These are phyloP conservation scores for Bembecia ichneumoniformis DNA, from an alignment of 2,888 invertebrate genomes.

Conservation along the genomic window DNA sequence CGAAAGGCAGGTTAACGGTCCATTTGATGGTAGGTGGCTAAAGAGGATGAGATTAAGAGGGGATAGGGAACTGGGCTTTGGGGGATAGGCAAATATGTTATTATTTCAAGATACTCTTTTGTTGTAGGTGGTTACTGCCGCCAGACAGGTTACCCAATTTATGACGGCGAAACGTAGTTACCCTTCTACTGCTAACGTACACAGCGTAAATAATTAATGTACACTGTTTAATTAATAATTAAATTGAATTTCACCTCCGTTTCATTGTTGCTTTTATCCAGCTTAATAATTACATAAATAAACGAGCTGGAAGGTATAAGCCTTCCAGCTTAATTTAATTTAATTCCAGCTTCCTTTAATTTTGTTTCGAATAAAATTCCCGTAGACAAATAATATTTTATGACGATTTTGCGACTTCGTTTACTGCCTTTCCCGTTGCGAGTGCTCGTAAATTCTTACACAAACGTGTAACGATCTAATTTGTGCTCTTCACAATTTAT, in stretches of 20 bases:
- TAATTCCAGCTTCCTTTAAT: background rate
- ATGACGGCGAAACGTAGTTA: too few relatives aligned
- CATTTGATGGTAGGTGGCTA: too few relatives aligned
- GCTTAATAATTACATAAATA: background rate
- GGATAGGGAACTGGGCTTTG: too few relatives aligned
- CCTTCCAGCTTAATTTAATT: background rate
- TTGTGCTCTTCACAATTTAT: constrained; percentile 8
- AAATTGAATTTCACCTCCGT: background rate
- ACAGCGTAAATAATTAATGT: too few relatives aligned
- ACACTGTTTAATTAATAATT: background rate
- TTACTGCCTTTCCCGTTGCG: constrained; percentile 12
- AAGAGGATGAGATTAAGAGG: too few relatives aligned
- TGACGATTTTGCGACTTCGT: constrained; percentile 13
- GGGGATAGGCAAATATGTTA: too few relatives aligned
- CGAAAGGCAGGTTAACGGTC: too few relatives aligned
- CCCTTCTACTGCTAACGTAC: too few relatives aligned
- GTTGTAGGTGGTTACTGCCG: too few relatives aligned
- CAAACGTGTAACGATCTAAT: constrained; percentile 10
- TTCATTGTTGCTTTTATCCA: background rate
- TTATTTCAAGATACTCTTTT: too few relatives aligned
- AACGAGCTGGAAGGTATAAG: background rate
- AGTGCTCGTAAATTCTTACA: constrained; percentile 11
- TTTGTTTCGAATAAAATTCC: constrained; percentile 7
- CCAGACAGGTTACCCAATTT: too few relatives aligned
- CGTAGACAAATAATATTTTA: constrained; percentile 10